These are phyloP conservation scores for Labeo catla DNA, from an alignment of 2,113 vertebrate genomes.

Conservation along the genomic window DNA sequence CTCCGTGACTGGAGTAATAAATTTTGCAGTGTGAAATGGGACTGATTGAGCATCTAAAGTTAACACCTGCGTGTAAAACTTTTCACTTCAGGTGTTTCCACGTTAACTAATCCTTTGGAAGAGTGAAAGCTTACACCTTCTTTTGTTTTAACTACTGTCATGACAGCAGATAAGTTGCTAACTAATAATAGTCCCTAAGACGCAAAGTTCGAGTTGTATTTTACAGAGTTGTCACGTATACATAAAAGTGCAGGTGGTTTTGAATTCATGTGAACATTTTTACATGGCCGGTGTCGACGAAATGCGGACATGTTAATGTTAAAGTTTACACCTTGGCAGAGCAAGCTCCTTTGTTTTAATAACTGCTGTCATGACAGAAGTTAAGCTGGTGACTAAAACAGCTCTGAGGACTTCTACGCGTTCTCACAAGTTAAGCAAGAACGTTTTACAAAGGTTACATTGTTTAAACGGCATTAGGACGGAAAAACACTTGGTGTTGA, in stretches of 20 bases:
- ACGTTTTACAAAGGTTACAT: conserved; percentile 21
- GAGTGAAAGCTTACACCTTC: conserved; percentile 25
- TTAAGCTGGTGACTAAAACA: not conserved
- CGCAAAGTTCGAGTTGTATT: not conserved
- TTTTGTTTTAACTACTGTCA: conserved; percentile 7
- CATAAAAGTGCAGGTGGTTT: not conserved
- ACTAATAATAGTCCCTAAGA: not conserved
- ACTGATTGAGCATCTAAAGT: conserved; percentile 14
- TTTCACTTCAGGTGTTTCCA: conserved; percentile 3
- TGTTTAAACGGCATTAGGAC: not conserved
- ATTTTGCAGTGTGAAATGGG: not conserved
- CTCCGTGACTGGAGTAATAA: conserved; percentile 20
- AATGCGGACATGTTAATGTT: no score
- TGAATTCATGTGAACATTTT: not conserved
- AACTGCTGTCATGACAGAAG: not conserved
- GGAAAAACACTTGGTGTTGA: not conserved
- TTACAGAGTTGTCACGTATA: not conserved
- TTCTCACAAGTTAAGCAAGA: not conserved
- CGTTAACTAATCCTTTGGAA: not conserved
- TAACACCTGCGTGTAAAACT: conserved; percentile 21
- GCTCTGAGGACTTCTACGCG: not conserved
- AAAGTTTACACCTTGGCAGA: not conserved
- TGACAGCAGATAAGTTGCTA: not conserved
- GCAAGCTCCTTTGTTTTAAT: not conserved
- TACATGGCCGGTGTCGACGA: not conserved